Evolutionary conservation across 2,888 invertebrate genomes (phyloP), one percentile per base, ranked within the genome.

Genomic region (Leptinotarsa tumamoca): DNA sequence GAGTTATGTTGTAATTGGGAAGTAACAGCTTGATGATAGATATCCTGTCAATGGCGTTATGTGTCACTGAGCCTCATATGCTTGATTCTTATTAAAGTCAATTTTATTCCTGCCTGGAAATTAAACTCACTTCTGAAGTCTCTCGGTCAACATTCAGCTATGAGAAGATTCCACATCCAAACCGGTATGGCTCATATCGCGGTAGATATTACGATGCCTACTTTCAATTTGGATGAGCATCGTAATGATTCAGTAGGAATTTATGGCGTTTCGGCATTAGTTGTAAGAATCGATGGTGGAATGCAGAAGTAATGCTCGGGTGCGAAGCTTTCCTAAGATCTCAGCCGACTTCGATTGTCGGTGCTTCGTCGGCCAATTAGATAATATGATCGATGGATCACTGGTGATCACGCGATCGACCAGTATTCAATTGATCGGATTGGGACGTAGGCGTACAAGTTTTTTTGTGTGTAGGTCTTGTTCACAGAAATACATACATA

Each of bases 341-440:
- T 78, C 72, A 71, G 82, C 84, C 85, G 83, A 78, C 77, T 71
- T 61, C 88, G 88, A 90, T 90, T 90, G 88, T 89, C 89, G 89
- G 89, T 87, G 86, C 86, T 84, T 82, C 80, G 84, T 79, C 84
- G 84, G 84, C 87, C 87, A 87, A 87, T 87, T 87, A 87, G 86
- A 87, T 85, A 84, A 87, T 86, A 87, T 87, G 87, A 87, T 87
- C 84, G 86, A 87, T 87, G 84, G 81, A 81, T 79, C 79, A 80
- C 69, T 50, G 33, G 49, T 49, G 83, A 84, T 86, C 87, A 87
- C 86, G 87, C 86, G 84, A 86, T 80, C 82, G 56, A 56, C 69
- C 74, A 71, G 61, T 75, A 76, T 71, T 51, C 61, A 68, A n/a
- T 71, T 71, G 67, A 74, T 74, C 51, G 63, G 61, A 10, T 67